Evolutionary conservation across 2,888 invertebrate genomes (phyloP).

Genomic region (Acanthosepion esculentum): DNA sequence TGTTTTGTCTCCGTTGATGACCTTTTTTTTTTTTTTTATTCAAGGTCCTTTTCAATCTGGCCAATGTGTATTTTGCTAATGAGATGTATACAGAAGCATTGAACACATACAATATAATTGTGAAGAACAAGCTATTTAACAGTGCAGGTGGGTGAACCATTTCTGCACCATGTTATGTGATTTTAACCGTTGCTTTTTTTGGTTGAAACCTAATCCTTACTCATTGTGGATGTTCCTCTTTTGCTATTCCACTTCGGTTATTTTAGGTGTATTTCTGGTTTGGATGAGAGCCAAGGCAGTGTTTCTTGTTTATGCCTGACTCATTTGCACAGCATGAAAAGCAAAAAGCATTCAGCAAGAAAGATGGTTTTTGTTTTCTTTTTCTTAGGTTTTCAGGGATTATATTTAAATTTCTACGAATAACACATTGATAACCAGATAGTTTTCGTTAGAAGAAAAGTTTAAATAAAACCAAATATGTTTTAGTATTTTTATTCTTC

Average conservation of each 20-base stretch:
- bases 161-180: constrained; percentile 39
- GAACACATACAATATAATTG: constrained; percentile 94
- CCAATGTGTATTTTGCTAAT: constrained; percentile 93
- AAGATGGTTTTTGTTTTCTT: neutral
- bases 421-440: too few species aligned
- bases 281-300: neutral
- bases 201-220: neutral
- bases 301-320: neutral
- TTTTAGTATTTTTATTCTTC: too few species aligned
- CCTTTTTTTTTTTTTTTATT: neutral
- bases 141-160: constrained; percentile 81
- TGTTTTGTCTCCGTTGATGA: neutral
- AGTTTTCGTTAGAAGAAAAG: too few species aligned
- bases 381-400: too few species aligned
- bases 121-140: constrained; percentile 90
- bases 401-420: too few species aligned
- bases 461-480: too few species aligned
- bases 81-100: constrained; percentile 97
- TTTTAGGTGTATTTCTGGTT: neutral
- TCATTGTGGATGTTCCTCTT: neutral
- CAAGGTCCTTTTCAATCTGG: constrained; percentile 95
- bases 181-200: neutral
- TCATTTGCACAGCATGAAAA: neutral
- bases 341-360: neutral
- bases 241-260: neutral